These are phyloP conservation scores for Stigmatopora argus DNA, from an alignment of 2,113 vertebrate species.

Conservation along the genomic window DNA sequence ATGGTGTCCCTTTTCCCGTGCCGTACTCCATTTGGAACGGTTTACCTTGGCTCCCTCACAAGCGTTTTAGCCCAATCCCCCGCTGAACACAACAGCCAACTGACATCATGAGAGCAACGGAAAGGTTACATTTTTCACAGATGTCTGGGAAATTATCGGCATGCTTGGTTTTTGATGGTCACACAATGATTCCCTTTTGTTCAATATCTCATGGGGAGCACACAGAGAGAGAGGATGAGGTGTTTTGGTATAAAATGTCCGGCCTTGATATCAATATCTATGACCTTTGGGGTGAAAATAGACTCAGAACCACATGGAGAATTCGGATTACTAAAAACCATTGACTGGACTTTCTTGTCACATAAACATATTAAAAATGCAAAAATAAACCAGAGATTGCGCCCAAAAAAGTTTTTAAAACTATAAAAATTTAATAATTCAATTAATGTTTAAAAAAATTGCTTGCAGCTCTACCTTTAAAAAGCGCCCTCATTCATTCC, in stretches of 20 bases:
- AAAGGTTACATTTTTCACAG: constrained; percentile 73
- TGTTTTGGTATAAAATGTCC: constrained; percentile 52
- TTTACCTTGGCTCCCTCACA: constrained; percentile 97
- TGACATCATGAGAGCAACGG: constrained; percentile 88
- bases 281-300: constrained; percentile 17
- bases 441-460: neutral
- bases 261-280: constrained; percentile 47
- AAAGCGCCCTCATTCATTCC: constrained; percentile 12
- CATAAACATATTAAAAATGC: constrained; percentile 15
- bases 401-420: neutral
- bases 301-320: constrained; percentile 35
- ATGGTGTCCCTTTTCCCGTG: constrained; percentile 84
- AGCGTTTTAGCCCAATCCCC: constrained; percentile 91
- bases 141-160: constrained; percentile 66
- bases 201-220: constrained; percentile 18
- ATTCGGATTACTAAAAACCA: constrained; percentile 18
- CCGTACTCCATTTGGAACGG: constrained; percentile 93
- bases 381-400: neutral
- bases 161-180: constrained; percentile 45
- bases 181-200: constrained; percentile 45
- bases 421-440: neutral
- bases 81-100: constrained; percentile 82
- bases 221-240: constrained; percentile 32
- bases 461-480: constrained; percentile 11
- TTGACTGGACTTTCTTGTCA: neutral